These are phyloP conservation scores for Lasioglossum vierecki DNA, from an alignment of 2,888 invertebrate species.

Conservation along the genomic window DNA sequence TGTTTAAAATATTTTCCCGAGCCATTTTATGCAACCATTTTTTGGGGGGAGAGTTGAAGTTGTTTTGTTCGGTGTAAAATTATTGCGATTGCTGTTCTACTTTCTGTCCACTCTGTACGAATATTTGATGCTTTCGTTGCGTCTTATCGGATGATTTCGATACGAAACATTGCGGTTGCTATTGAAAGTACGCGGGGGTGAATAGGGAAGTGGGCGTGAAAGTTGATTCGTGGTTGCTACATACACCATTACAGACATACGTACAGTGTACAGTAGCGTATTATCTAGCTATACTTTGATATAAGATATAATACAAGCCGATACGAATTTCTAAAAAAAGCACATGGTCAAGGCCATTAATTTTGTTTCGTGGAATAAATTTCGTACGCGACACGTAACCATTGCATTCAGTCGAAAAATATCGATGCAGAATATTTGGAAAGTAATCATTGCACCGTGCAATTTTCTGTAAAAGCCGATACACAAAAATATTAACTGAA, in stretches of 20 bases:
- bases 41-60: background rate
- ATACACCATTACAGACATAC: conserved; percentile 44
- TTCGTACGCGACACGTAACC: background rate
- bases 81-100: background rate
- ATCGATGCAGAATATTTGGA: background rate
- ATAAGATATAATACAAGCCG: conserved; percentile 25
- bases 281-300: conserved; percentile 49
- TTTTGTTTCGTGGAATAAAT: background rate
- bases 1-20: background rate
- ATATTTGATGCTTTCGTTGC: conserved; percentile 5
- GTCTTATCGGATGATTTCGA: conserved; percentile 27
- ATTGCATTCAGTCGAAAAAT: background rate
- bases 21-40: background rate
- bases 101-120: background rate
- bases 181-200: conserved; percentile 31
- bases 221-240: conserved; percentile 63
- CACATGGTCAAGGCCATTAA: conserved; percentile 3
- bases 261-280: background rate
- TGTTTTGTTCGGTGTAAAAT: background rate
- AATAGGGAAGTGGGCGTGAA: conserved; percentile 59
- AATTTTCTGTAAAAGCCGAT: no score
- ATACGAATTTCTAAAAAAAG: conserved; percentile 32
- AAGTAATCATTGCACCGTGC: no score
- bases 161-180: conserved; percentile 25
- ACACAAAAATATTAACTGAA: background rate